phyloP scores from a whole-genome alignment of 2,888 invertebrate species.

The Cryptus viduatorius region DNA sequence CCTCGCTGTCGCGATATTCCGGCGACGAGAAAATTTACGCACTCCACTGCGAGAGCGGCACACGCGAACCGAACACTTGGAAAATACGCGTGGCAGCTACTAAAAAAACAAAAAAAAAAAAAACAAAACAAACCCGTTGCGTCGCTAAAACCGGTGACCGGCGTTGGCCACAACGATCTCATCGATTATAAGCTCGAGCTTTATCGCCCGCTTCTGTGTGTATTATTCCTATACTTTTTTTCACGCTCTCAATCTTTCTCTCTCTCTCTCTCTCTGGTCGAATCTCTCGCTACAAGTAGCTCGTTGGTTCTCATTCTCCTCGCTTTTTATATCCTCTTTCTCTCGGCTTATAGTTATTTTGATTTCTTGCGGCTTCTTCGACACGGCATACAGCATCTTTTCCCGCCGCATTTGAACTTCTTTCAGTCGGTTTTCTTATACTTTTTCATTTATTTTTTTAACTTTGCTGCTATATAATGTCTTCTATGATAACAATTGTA shows the following conservation, averaged over 20 bases:
- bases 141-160: background rate
- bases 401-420: background rate
- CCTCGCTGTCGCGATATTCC: background rate
- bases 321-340: slow-evolving; percentile 1
- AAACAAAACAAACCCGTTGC: background rate
- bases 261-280: background rate
- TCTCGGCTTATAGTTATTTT: slow-evolving; percentile 28
- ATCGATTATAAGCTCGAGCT: background rate
- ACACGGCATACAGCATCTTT: background rate
- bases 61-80: background rate
- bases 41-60: background rate
- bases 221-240: background rate
- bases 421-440: background rate
- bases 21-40: background rate
- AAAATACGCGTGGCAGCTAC: background rate
- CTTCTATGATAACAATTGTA: background rate
- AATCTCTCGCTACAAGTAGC: background rate
- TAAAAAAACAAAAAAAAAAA: slow-evolving; percentile 1
- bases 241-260: background rate
- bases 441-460: background rate
- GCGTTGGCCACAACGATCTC: background rate
- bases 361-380: background rate
- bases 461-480: background rate
- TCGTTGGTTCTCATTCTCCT: slow-evolving; percentile 1
- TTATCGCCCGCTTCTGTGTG: slow-evolving; percentile 1